Conservation (phyloP, 2,888 invertebrate species). For the Lasioglossum zephyrum region DNA sequence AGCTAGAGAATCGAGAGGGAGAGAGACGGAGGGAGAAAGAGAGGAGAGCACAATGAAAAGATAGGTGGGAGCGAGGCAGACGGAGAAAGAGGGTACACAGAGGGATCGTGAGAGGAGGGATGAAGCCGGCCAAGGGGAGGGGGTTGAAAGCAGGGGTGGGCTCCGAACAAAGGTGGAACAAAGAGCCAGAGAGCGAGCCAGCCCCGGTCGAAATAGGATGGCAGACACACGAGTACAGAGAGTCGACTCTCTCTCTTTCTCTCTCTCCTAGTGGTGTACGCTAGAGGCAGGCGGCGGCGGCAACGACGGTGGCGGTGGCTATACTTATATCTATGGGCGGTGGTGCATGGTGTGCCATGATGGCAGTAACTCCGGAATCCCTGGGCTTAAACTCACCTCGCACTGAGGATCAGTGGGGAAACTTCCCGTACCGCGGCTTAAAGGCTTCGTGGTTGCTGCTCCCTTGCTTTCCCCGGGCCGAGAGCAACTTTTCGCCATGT, state of each 20-base stretch:
- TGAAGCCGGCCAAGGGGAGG: slow-evolving; percentile 51
- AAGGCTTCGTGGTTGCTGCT: slow-evolving; percentile 84
- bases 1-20: slow-evolving; percentile 20
- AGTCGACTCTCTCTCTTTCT: not conserved
- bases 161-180: slow-evolving; percentile 41
- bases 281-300: not conserved
- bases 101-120: slow-evolving; percentile 45
- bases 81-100: slow-evolving; percentile 38
- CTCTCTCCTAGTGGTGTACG: not conserved
- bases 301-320: slow-evolving; percentile 66
- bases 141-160: slow-evolving; percentile 58
- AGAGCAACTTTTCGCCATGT: slow-evolving; percentile 82
- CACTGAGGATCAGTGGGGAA: slow-evolving; percentile 84
- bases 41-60: slow-evolving; percentile 5
- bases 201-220: slow-evolving; percentile 65
- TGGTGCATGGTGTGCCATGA: slow-evolving; percentile 82
- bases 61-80: slow-evolving; percentile 29
- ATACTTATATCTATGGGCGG: slow-evolving; percentile 77
- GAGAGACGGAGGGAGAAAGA: slow-evolving; percentile 15
- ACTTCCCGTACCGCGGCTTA: slow-evolving; percentile 83
- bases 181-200: slow-evolving; percentile 47
- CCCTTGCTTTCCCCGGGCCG: slow-evolving; percentile 76
- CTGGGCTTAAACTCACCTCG: slow-evolving; percentile 81
- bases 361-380: slow-evolving; percentile 84
- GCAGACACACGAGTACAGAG: slow-evolving; percentile 70